Evolutionary conservation across 2,113 vertebrate genomes (phyloP), one percentile per base, ranked within the genome.

Genomic region (Gambusia affinis): DNA sequence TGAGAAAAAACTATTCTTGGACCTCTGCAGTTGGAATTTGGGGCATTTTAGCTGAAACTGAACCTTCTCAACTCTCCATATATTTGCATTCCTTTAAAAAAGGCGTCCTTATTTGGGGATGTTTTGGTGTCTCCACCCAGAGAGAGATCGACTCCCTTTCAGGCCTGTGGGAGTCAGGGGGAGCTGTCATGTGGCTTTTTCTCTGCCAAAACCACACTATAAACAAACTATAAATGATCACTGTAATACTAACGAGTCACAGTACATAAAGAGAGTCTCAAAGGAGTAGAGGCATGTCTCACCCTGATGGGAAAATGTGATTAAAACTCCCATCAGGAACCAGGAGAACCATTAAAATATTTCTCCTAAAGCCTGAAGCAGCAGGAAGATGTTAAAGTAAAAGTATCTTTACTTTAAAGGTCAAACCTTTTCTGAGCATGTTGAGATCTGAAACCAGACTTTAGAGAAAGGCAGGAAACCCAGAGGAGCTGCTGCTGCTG

Each of bases 1-100:
- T 30, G 42, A 72, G 83, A 62, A 47, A 17, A 37, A 37, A 62
- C 27, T 67, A 73, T 67, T 79, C 83, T 67, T 70, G 39, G 11
- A 61, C 63, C 8, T 5, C 60, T 78, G 37, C 37, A 22, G 27
- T 30, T 69, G 89, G 87, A 88, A 91, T 88, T 76, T 42, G 8
- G 37, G 35, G 51, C 12, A 83, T 83, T 87, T 85, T 24, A 68
- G 27, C 35, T 29, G 4, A 61, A 29, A 28, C 11, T 51, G 33
- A 57, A 60, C 39, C 24, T 22, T 35, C 51, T 8, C 19, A 4
- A 19, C 17, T 66, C 19, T 67, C 29, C 6, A 8, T 54, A 22
- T 67, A 8, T 19, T 27, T 33, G 30, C 44, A n/a, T 31, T n/a
- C 27, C 60, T 78, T 31, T 31, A 11, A 60, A 11, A 12, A 11